A percentile compares a stretch with the other conserved stretches of the same genome.
phyloP scores from a whole-genome alignment of 2,113 vertebrate genomes.

The Solea solea region DNA sequence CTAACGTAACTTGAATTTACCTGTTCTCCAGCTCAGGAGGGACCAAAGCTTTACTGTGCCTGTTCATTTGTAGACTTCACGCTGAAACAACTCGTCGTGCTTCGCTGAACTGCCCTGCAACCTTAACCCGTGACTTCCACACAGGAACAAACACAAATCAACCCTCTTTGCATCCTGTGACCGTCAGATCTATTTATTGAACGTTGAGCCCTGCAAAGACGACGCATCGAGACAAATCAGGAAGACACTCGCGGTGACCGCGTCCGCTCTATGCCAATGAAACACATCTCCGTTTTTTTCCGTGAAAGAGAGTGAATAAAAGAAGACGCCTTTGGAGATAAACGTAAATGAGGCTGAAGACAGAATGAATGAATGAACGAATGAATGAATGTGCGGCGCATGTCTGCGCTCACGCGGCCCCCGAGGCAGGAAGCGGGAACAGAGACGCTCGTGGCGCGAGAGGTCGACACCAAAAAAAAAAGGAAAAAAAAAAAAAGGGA shows the following conservation, averaged over 20 bases:
- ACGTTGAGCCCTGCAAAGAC: constrained; percentile 43
- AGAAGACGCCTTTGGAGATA: neutral
- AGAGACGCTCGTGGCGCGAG: constrained; percentile 30
- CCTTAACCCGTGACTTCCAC: constrained; percentile 38
- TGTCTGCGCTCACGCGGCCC: constrained; percentile 1
- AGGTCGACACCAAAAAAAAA: constrained; percentile 68
- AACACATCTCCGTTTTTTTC: constrained; percentile 12
- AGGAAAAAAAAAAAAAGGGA: constrained; percentile 56
- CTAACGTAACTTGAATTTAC: constrained; percentile 51
- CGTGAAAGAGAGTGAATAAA: neutral
- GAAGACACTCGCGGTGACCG: constrained; percentile 12
- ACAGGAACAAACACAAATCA: constrained; percentile 6
- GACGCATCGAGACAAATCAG: constrained; percentile 29
- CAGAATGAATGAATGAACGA: neutral
- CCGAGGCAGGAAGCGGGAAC: constrained; percentile 21
- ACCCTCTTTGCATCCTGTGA: constrained; percentile 27
- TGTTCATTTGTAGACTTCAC: constrained; percentile 60
- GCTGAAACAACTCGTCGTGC: constrained; percentile 30
- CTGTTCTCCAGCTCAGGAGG: constrained; percentile 67
- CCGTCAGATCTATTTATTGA: constrained; percentile 68
- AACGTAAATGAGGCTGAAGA: neutral
- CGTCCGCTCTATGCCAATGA: constrained; percentile 23
- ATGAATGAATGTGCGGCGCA: neutral
- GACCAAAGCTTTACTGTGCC: constrained; percentile 78
- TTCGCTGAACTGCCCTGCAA: constrained; percentile 44